Percentiles rank a stretch among this genome's conserved stretches.
These are phyloP conservation scores for Lepidocolaptes lacrymiger DNA, from an alignment of 2,797 vertebrate genomes.

Conservation along the genomic window DNA sequence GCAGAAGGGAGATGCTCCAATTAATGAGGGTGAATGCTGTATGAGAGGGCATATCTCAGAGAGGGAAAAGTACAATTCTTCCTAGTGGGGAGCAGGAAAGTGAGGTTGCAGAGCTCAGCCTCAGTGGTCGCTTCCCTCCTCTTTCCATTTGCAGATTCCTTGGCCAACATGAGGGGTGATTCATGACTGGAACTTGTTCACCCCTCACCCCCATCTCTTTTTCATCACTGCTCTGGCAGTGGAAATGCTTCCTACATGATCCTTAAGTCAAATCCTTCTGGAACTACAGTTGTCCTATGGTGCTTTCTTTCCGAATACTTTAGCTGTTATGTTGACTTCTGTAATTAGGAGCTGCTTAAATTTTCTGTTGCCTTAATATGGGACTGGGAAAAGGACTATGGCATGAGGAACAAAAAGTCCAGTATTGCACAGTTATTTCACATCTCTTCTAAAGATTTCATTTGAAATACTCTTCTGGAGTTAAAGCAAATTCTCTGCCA, in stretches of 20 bases:
- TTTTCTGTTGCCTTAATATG: not conserved
- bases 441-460: not conserved
- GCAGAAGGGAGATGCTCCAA: not conserved
- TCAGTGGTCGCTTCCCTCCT: not conserved
- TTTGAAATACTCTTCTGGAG: not conserved
- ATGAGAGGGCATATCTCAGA: not conserved
- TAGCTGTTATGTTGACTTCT: not conserved
- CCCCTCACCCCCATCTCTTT: not conserved
- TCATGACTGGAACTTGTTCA: not conserved
- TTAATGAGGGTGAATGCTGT: not conserved
- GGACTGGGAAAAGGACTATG: not conserved
- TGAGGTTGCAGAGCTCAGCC: not conserved
- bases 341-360: not conserved
- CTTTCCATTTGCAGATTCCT: not conserved
- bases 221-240: not conserved
- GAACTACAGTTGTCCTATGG: not conserved
- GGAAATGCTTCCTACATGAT: not conserved
- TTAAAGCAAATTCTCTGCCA: conserved; percentile 8
- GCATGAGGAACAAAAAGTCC: not conserved
- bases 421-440: not conserved
- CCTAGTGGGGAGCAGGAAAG: not conserved
- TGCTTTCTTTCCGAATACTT: not conserved
- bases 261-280: not conserved
- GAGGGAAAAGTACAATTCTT: not conserved
- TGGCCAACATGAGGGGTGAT: not conserved